phyloP scores from a whole-genome alignment of 2,113 vertebrate genomes.

The Parotia lawesii region DNA sequence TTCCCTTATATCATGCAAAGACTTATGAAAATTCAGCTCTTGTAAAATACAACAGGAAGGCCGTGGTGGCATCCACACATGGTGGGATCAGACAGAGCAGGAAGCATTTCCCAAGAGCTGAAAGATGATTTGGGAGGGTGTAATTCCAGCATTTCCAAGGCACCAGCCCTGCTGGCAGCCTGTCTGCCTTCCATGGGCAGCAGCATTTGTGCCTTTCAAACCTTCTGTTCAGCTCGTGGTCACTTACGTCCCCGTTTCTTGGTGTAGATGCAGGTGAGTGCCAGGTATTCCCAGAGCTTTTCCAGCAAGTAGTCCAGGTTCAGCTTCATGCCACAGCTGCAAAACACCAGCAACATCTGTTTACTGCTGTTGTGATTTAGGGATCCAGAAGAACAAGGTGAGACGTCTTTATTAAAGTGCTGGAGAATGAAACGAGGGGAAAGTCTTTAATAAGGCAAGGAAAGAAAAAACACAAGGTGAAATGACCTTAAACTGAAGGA shows the following conservation, averaged over 20 bases:
- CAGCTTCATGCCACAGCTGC: slow-evolving; percentile 95
- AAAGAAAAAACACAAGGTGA: background rate
- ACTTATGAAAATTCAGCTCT: background rate
- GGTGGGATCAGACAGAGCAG: background rate
- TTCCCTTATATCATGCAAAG: background rate
- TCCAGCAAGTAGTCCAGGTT: slow-evolving; percentile 96
- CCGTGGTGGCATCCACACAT: background rate
- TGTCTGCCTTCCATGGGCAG: background rate
- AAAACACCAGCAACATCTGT: background rate
- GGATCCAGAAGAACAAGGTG: background rate
- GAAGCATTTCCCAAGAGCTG: background rate
- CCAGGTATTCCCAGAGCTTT: slow-evolving; percentile 92
- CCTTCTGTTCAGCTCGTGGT: background rate
- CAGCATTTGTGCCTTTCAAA: background rate
- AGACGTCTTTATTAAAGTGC: background rate
- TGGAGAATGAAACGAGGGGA: background rate
- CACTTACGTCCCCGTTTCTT: slow-evolving; percentile 95
- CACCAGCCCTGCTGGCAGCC: background rate
- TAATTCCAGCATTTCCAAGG: background rate
- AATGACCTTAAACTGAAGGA: background rate
- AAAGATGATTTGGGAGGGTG: background rate
- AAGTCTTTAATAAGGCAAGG: background rate
- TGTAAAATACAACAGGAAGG: background rate
- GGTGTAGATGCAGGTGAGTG: slow-evolving; percentile 95
- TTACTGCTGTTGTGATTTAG: background rate